These are phyloP conservation scores for Helostoma temminkii DNA, from an alignment of 2,797 vertebrate genomes.

Conservation along the genomic window DNA sequence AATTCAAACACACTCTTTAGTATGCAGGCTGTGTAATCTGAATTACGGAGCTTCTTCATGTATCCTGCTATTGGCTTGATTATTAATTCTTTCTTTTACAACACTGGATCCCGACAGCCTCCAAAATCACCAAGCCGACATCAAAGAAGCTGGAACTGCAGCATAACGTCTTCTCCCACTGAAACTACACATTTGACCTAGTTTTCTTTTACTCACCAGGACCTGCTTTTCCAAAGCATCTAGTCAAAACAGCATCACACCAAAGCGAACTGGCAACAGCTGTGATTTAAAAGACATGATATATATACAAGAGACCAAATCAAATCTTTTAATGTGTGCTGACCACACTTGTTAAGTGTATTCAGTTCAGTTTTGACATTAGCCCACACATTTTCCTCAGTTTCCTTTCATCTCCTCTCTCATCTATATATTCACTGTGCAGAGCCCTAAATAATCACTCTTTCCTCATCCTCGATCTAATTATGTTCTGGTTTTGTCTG, in stretches of 20 bases:
- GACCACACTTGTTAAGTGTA: conserved; percentile 50
- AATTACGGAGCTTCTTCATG: conserved; percentile 12
- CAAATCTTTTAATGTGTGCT: conserved; percentile 34
- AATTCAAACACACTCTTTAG: conserved; percentile 25
- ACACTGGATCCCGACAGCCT: conserved; percentile 44
- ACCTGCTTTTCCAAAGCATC: conserved; percentile 23
- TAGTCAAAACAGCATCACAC: conserved; percentile 43
- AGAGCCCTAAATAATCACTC: conserved; percentile 28
- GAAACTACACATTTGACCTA: conserved; percentile 67
- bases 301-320: conserved; percentile 30
- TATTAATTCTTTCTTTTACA: conserved; percentile 40
- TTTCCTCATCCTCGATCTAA: conserved; percentile 48
- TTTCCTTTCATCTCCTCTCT: conserved; percentile 62
- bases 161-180: conserved; percentile 33
- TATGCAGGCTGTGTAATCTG: conserved; percentile 11
- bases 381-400: conserved; percentile 22
- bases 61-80: conserved; percentile 32
- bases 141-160: conserved; percentile 60
- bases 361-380: conserved; percentile 45
- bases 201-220: conserved; percentile 43
- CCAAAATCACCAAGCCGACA: conserved; percentile 51
- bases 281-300: conserved; percentile 28
- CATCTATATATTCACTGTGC: conserved; percentile 11
- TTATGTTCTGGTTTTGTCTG: conserved; percentile 52
- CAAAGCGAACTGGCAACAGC: conserved; percentile 34